Conservation (phyloP, 2,888 invertebrate species). For the Carcina quercana region DNA sequence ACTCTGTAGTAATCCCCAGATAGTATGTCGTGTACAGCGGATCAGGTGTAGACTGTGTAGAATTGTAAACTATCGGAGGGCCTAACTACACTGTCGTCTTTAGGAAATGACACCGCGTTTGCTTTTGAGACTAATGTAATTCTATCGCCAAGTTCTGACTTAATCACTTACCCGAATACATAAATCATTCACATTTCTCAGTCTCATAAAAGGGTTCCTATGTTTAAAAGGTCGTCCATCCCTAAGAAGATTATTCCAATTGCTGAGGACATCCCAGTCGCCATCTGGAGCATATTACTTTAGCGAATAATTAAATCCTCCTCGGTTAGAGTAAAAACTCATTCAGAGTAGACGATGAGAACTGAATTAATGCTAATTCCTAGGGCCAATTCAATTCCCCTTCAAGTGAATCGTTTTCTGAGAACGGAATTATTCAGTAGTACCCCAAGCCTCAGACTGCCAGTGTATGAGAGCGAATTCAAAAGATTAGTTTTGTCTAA, state of each 20-base stretch:
- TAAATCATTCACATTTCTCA: no score
- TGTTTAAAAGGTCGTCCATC: no score
- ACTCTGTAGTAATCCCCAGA: constrained; percentile 5
- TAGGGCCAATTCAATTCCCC: constrained; percentile 1
- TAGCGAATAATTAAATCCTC: neutral
- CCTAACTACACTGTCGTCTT: no score
- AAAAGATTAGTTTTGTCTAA: constrained; percentile 34
- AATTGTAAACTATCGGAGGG: no score
- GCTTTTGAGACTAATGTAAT: no score
- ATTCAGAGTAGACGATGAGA: neutral
- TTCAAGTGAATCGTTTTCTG: constrained; percentile 6
- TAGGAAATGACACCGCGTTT: no score
- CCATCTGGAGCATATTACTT: constrained; percentile 1
- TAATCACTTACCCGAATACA: no score
- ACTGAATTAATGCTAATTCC: constrained; percentile 5
- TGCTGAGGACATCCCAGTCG: constrained; percentile 1
- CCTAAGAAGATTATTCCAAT: no score
- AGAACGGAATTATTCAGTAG: constrained; percentile 11
- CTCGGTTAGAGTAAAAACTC: no score
- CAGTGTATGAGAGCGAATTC: constrained; percentile 18
- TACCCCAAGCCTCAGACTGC: constrained; percentile 8
- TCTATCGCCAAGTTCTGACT: no score
- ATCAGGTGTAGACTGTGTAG: no score
- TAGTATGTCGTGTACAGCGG: constrained; percentile 1
- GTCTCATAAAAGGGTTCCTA: no score